These are phyloP conservation scores for Aulostomus chinensis DNA, from an alignment of 2,797 vertebrate species.

Conservation along the genomic window DNA sequence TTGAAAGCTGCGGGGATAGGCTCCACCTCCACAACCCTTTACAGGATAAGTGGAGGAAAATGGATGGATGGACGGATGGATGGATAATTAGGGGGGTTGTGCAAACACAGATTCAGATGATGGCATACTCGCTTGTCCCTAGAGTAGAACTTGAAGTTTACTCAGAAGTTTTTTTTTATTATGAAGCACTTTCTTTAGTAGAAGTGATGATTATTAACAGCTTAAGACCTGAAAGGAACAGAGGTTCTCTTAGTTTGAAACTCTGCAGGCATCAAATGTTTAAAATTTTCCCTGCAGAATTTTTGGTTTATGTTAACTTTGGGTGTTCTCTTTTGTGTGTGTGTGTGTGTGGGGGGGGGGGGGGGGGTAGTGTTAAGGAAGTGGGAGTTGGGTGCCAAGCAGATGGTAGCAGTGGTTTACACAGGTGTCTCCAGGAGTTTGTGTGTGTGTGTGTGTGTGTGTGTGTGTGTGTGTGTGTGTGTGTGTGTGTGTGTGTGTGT, in stretches of 20 bases:
- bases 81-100: no score
- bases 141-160: no score
- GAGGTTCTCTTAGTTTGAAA: slow-evolving; percentile 35
- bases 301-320: slow-evolving; percentile 17
- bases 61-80: no score
- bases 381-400: slow-evolving; percentile 63
- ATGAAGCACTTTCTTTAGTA: slow-evolving; percentile 14
- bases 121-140: no score
- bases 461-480: slow-evolving; percentile 12
- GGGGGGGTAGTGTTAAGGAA: slow-evolving; percentile 49
- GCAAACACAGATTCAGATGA: no score
- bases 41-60: no score
- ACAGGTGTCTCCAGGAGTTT: slow-evolving; percentile 73
- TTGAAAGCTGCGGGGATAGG: no score
- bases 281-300: slow-evolving; percentile 12
- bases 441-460: slow-evolving; percentile 17
- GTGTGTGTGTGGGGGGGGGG: slow-evolving; percentile 36
- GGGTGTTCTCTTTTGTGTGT: slow-evolving; percentile 11
- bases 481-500: slow-evolving; percentile 4
- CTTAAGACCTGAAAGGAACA: slow-evolving; percentile 25
- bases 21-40: no score
- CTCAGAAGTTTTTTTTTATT: no score
- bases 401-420: slow-evolving; percentile 78
- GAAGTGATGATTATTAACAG: slow-evolving; percentile 35
- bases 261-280: slow-evolving; percentile 43